A percentile compares a stretch with the other conserved stretches of the same genome.
Conservation (phyloP, 2,888 invertebrate genomes). For the Drosophila infuscata region DNA sequence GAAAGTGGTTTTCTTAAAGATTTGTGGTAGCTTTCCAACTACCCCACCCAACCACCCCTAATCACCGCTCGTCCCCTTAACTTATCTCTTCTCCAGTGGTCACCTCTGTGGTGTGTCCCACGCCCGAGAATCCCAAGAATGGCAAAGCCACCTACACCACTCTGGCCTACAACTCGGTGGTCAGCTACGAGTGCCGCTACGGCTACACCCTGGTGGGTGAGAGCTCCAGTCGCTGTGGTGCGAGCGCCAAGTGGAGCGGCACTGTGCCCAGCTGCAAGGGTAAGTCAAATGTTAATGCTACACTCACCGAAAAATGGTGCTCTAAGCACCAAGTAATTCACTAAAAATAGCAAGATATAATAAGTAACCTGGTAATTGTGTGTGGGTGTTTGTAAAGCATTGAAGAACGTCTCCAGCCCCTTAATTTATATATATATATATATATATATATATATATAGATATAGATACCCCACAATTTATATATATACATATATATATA, state of each 20-base stretch:
- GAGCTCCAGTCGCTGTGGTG: constrained; percentile 95
- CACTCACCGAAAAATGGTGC: background rate
- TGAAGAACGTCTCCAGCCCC: background rate
- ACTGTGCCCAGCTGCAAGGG: constrained; percentile 96
- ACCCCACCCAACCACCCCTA: background rate
- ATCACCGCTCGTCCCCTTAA: background rate
- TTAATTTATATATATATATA: background rate
- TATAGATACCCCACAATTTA: too few species aligned
- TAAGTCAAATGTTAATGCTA: constrained; percentile 77
- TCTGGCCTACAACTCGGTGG: constrained; percentile 97
- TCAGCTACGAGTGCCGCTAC: constrained; percentile 97
- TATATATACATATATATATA: too few species aligned
- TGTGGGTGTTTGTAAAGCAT: background rate
- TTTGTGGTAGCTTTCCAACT: constrained; percentile 76
- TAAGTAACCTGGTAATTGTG: background rate
- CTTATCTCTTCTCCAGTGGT: constrained; percentile 87
- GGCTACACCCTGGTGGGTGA: constrained; percentile 97
- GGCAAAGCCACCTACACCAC: constrained; percentile 97
- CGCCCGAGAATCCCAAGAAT: constrained; percentile 95
- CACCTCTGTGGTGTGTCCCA: constrained; percentile 96
- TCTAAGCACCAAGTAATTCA: too few species aligned
- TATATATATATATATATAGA: too few species aligned
- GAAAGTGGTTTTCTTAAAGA: constrained; percentile 46
- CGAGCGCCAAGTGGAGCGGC: constrained; percentile 98
- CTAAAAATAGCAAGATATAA: background rate